These are phyloP conservation scores for Drosophila repleta DNA, from an alignment of 1,140 invertebrate species.

Conservation along the genomic window DNA sequence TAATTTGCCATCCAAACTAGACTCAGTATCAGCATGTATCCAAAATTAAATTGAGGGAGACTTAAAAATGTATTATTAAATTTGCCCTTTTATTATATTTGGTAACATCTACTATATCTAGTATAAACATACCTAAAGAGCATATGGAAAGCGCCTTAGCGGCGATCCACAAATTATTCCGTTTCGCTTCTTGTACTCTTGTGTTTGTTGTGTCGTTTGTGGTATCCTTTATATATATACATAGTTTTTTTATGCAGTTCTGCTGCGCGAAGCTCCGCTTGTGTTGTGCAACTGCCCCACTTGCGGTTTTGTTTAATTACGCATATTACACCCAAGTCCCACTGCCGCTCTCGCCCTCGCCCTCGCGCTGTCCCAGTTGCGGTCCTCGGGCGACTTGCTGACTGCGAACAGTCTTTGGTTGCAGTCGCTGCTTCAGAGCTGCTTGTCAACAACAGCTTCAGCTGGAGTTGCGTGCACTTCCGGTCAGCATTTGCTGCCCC, in stretches of 20 bases:
- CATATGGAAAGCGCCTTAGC: neutral
- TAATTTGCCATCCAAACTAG: too few species aligned
- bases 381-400: constrained; percentile 56
- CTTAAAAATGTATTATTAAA: too few species aligned
- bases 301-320: constrained; percentile 81
- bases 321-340: constrained; percentile 66
- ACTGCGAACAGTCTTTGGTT: constrained; percentile 63
- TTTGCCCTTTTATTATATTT: too few species aligned
- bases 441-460: constrained; percentile 64
- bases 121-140: neutral
- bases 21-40: too few species aligned
- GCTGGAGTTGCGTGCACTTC: constrained; percentile 29
- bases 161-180: neutral
- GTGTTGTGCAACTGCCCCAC: constrained; percentile 60
- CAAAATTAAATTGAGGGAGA: too few species aligned
- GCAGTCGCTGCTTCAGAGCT: constrained; percentile 38
- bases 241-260: neutral
- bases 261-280: constrained; percentile 32
- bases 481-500: constrained; percentile 7
- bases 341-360: neutral
- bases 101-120: too few species aligned
- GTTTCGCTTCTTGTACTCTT: constrained; percentile 24
- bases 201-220: constrained; percentile 55
- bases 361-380: constrained; percentile 29
- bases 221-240: constrained; percentile 22